Evolutionary conservation across 2,888 invertebrate genomes (phyloP).

Genomic region (Frankliniella fusca): DNA sequence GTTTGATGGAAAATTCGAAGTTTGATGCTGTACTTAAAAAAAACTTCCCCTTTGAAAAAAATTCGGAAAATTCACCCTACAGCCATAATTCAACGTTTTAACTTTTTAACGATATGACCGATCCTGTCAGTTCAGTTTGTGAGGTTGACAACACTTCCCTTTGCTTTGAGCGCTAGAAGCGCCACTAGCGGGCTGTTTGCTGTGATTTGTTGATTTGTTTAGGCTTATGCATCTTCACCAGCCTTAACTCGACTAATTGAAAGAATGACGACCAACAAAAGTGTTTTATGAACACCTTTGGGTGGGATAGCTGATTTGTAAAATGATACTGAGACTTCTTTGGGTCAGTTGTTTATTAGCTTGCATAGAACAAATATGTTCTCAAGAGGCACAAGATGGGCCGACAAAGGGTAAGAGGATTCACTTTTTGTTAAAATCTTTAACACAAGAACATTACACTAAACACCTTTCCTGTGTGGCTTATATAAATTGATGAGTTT

Average conservation of each 20-base stretch:
- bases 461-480: not conserved
- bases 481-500: not conserved
- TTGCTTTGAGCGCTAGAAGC: not conserved
- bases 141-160: not conserved
- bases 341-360: not conserved
- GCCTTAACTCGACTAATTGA: not conserved
- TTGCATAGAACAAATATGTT: not conserved
- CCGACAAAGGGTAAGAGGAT: slow-evolving; percentile 21
- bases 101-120: no score
- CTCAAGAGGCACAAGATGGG: not conserved
- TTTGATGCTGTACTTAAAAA: no score
- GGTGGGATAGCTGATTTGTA: not conserved
- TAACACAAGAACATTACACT: no score
- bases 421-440: no score
- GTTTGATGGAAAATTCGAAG: no score
- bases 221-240: slow-evolving; percentile 4
- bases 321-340: slow-evolving; percentile 13
- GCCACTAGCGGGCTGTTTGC: slow-evolving; percentile 23
- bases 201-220: slow-evolving; percentile 26
- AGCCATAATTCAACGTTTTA: no score
- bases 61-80: no score
- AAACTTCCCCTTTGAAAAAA: no score
- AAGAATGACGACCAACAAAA: slow-evolving; percentile 7
- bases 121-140: not conserved
- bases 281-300: not conserved